These are phyloP conservation scores for Bilobella aurantiaca DNA, from an alignment of 1,140 invertebrate species.

Conservation along the genomic window DNA sequence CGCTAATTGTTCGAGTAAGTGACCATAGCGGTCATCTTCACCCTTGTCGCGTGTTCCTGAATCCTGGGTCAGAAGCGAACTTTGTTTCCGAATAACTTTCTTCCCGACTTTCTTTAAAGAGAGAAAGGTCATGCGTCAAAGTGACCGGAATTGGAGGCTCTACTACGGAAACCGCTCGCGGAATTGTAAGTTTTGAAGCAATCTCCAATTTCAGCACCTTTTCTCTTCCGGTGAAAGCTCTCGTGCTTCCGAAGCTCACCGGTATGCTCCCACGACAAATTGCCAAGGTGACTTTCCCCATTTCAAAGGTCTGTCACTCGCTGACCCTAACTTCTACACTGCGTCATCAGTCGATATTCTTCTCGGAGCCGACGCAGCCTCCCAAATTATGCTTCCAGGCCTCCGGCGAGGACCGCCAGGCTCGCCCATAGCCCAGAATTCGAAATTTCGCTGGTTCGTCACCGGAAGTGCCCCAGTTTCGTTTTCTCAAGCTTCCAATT, in stretches of 20 bases:
- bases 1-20: neutral
- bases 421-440: neutral
- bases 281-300: neutral
- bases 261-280: neutral
- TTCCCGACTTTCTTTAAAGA: neutral
- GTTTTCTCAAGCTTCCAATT: neutral
- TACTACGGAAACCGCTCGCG: neutral
- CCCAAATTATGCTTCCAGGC: neutral
- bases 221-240: neutral
- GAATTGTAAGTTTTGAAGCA: neutral
- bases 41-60: neutral
- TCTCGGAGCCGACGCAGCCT: neutral
- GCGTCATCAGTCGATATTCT: neutral
- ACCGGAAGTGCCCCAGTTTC: neutral
- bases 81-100: neutral
- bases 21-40: neutral
- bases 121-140: neutral
- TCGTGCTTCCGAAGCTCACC: neutral
- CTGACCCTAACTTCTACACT: neutral
- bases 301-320: neutral
- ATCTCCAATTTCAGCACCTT: neutral
- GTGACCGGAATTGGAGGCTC: neutral
- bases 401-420: neutral
- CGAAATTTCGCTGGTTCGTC: conserved; percentile 2
- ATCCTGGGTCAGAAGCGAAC: conserved; percentile 1